Evolutionary conservation across 2,888 invertebrate genomes (phyloP).

Genomic region (Nephrotoma flavescens): DNA sequence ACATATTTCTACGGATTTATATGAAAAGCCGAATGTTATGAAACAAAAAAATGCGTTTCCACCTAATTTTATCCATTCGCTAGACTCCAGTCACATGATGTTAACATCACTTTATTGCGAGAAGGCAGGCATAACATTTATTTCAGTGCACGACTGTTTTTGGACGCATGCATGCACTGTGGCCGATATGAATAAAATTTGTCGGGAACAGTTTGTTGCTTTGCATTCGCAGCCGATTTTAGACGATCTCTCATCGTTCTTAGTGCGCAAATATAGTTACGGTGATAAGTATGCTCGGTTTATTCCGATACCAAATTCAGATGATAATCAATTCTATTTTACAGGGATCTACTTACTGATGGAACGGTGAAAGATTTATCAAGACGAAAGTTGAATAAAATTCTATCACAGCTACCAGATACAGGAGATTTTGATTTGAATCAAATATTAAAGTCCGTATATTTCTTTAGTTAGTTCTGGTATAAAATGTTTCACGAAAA

Average conservation of each 20-base stretch:
- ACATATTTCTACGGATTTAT: constrained; percentile 37
- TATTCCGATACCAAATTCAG: background rate
- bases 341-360: constrained; percentile 35
- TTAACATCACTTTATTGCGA: constrained; percentile 84
- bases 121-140: constrained; percentile 70
- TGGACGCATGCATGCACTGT: constrained; percentile 95
- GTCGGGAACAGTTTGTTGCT: constrained; percentile 95
- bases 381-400: constrained; percentile 45
- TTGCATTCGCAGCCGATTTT: constrained; percentile 88
- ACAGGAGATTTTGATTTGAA: constrained; percentile 65
- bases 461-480: constrained; percentile 64
- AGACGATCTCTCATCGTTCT: constrained; percentile 64
- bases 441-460: constrained; percentile 60
- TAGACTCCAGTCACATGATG: constrained; percentile 99
- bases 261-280: constrained; percentile 53
- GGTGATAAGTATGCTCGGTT: constrained; percentile 37
- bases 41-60: constrained; percentile 96
- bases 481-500: background rate
- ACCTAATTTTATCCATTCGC: constrained; percentile 96
- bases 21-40: constrained; percentile 61
- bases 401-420: constrained; percentile 47
- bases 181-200: constrained; percentile 81
- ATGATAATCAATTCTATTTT: constrained; percentile 5
- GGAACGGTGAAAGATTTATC: constrained; percentile 38
- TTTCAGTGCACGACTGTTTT: constrained; percentile 97